These are phyloP conservation scores for Lathamus discolor DNA, from an alignment of 2,113 vertebrate genomes.

Conservation along the genomic window DNA sequence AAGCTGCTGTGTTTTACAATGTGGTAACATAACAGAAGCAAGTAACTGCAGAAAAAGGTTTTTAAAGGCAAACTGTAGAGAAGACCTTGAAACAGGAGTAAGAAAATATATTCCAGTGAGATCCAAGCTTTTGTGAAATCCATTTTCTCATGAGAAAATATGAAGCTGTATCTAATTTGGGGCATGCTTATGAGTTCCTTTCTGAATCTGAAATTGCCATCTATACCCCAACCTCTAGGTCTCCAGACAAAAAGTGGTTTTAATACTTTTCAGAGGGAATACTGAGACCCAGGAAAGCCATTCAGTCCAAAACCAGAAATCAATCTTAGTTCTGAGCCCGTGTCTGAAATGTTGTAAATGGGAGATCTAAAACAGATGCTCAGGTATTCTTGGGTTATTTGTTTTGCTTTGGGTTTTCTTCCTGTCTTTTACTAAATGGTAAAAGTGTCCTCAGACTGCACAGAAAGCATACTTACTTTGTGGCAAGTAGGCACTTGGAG, in stretches of 20 bases:
- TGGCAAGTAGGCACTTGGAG: not conserved
- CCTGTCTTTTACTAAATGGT: not conserved
- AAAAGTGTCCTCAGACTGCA: not conserved
- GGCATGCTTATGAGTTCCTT: not conserved
- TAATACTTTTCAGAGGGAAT: not conserved
- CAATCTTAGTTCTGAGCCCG: not conserved
- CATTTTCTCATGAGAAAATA: not conserved
- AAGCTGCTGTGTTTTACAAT: not conserved
- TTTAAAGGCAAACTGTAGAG: not conserved
- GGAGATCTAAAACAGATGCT: not conserved
- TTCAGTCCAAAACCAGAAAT: not conserved
- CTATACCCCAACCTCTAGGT: not conserved
- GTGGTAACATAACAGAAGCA: not conserved
- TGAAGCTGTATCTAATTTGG: not conserved
- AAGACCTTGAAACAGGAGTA: not conserved
- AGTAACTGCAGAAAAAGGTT: constrained; percentile 3
- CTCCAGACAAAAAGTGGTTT: not conserved
- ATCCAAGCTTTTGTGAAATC: not conserved
- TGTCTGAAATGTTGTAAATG: not conserved
- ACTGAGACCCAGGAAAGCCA: not conserved
- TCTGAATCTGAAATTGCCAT: not conserved
- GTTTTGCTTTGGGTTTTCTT: not conserved
- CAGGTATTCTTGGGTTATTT: not conserved
- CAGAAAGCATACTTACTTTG: not conserved
- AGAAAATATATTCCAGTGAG: not conserved